Evolutionary conservation across 2,797 vertebrate species (phyloP), one percentile per base, ranked within the genome.

Genomic region (Pitangus sulphuratus): DNA sequence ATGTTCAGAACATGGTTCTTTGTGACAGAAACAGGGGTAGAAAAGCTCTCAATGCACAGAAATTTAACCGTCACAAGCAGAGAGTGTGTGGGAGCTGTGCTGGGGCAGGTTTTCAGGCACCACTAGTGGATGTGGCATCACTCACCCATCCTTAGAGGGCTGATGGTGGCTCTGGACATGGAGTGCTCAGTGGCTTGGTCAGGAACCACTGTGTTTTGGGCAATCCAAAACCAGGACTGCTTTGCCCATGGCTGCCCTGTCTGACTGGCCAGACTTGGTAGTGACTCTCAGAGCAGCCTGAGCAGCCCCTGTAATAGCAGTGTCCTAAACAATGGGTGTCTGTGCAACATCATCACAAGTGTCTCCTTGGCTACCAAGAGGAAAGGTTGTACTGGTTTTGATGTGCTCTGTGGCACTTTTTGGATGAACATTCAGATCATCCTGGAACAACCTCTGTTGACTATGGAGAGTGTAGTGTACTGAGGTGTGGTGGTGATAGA

Each of bases 401-500:
- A 31, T 64, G 37, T 53, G 19, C 12, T 57, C 45, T 78, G 47
- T 45, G 53, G 30, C 12, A 48, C 21, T 20, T 90, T 47, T 65
- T 68, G 20, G 60, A 33, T 77, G 37, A 83, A 42, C 25, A 42
- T 65, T 30, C 30, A 39, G 9, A 48, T 77, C 22, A 12, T 25
- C 18, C 22, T 57, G 16, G 30, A 30, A 42, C 7, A 18, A 37
- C 5, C 3, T 65, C 12, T 50, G 0, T 9, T 53, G 47, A 5
- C 39, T 33, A 4, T 12, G 39, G 58, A 44, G 35, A 60, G 31
- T 1, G 1, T 22, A 28, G 54, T 3, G 8, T 19, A 26, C 8
- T 0, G 0, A 33, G 8, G 8, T 51, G 12, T 61, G 39, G 6
- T 47, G 37, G 5, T 47, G 31, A 30, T 2, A 58, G 47, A 26